Percentiles rank a stretch among this genome's conserved stretches.
Evolutionary conservation across 2,797 vertebrate species (phyloP).

Genomic region (Rhinogobio ventralis): DNA sequence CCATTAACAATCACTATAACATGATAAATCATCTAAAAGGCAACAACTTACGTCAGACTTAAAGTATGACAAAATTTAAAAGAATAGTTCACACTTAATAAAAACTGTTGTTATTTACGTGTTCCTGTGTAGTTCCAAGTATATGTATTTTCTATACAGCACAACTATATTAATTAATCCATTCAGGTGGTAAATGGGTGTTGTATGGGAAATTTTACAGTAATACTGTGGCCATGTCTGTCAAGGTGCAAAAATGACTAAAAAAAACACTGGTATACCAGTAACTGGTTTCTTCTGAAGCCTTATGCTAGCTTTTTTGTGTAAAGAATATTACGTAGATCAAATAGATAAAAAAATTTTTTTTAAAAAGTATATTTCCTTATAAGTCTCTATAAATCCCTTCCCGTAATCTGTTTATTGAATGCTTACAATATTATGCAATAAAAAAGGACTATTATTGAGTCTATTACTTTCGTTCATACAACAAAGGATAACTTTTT

Average conservation of each 20-base stretch:
- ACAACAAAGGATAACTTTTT: neutral
- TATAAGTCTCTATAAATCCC: neutral
- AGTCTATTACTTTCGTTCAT: neutral
- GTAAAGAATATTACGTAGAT: neutral
- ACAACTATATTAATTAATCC: neutral
- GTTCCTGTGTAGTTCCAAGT: neutral
- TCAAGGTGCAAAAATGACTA: neutral
- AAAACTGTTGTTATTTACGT: neutral
- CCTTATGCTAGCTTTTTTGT: neutral
- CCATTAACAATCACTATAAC: constrained; percentile 12
- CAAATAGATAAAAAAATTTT: no score
- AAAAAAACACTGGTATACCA: neutral
- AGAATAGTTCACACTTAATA: neutral
- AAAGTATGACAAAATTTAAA: neutral
- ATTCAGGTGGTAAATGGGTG: neutral
- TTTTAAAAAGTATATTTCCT: no score
- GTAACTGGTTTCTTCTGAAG: no score
- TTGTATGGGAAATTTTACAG: neutral
- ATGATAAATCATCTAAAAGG: constrained; percentile 21
- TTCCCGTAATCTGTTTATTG: neutral
- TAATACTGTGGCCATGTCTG: neutral
- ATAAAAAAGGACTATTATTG: neutral
- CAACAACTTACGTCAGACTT: neutral
- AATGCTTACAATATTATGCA: neutral
- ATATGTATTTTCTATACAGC: neutral